Evolutionary conservation across 2,797 vertebrate species (phyloP).

Genomic region (Hemitrygon akajei): DNA sequence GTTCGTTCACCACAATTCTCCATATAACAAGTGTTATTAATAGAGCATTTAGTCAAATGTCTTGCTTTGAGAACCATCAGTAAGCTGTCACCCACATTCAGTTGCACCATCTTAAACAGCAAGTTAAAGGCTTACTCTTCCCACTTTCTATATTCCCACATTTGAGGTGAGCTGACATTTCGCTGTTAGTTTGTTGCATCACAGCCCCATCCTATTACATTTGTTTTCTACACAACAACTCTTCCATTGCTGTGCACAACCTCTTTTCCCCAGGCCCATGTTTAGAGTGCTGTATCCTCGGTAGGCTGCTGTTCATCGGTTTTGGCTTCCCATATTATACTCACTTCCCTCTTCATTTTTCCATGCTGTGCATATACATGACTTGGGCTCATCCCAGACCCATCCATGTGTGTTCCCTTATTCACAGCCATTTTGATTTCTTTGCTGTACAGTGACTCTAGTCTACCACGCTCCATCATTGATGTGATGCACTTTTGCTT

Average conservation of each 20-base stretch:
- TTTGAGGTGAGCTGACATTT: neutral
- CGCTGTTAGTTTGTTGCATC: neutral
- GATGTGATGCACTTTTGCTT: neutral
- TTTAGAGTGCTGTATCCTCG: neutral
- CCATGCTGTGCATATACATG: neutral
- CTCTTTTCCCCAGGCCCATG: neutral
- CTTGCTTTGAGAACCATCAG: too few species aligned
- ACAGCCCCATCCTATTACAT: neutral
- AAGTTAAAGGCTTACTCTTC: too few species aligned
- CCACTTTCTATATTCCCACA: too few species aligned
- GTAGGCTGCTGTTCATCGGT: neutral
- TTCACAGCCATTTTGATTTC: neutral
- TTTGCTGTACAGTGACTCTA: neutral
- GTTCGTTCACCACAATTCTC: too few species aligned
- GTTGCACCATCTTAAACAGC: too few species aligned
- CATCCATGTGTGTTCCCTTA: too few species aligned
- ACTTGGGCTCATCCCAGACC: too few species aligned
- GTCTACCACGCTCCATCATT: neutral
- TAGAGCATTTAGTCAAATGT: too few species aligned
- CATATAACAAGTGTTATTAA: too few species aligned
- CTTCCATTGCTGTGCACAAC: neutral
- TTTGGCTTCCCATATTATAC: neutral
- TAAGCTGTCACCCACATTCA: too few species aligned
- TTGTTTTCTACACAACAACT: neutral
- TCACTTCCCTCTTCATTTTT: neutral